Evolutionary conservation across 2,113 vertebrate species (phyloP).

Genomic region (Archilochus colubris): DNA sequence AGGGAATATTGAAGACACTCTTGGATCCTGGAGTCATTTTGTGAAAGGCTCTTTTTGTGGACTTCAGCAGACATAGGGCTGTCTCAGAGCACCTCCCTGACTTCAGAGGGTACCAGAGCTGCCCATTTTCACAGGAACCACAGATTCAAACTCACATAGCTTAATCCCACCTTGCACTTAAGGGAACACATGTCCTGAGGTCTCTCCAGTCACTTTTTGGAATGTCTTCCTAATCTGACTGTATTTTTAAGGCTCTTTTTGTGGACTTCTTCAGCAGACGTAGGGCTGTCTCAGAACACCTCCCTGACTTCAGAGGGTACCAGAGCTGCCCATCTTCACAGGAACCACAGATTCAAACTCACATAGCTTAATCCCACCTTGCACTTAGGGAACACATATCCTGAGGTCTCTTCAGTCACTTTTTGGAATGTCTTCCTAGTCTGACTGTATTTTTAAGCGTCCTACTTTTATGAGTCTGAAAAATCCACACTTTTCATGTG

Average conservation of each 20-base stretch:
- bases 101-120: not conserved
- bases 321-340: not conserved
- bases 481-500: not conserved
- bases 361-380: not conserved
- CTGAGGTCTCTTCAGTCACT: not conserved
- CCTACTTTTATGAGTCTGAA: not conserved
- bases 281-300: not conserved
- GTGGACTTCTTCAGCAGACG: not conserved
- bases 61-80: accelerated
- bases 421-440: not conserved
- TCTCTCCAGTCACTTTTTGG: not conserved
- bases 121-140: not conserved
- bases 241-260: not conserved
- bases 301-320: not conserved
- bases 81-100: not conserved
- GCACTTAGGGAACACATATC: not conserved
- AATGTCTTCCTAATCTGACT: not conserved
- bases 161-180: not conserved
- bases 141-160: not conserved
- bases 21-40: not conserved
- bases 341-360: not conserved
- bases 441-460: not conserved
- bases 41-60: not conserved
- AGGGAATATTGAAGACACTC: not conserved
- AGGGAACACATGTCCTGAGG: not conserved